These are phyloP conservation scores for Drosophila subquinaria DNA, from an alignment of 2,888 invertebrate genomes.

Conservation along the genomic window DNA sequence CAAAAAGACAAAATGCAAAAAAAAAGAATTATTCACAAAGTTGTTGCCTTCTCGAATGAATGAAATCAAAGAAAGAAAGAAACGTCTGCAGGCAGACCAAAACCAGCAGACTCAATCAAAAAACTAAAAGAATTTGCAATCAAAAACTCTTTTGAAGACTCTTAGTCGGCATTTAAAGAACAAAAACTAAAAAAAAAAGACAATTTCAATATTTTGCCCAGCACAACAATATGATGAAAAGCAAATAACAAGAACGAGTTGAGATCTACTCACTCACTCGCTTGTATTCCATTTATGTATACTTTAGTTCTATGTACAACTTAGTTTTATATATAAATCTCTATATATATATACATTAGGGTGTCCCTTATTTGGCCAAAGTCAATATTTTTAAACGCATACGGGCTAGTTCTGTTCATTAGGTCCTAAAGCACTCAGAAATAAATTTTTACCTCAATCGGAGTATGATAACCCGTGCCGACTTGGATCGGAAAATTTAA, in stretches of 20 bases:
- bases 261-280: conserved; percentile 46
- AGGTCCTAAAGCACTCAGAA: too few species aligned
- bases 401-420: too few species aligned
- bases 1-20: conserved; percentile 22
- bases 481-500: too few species aligned
- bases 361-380: too few species aligned
- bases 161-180: conserved; percentile 62
- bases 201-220: conserved; percentile 40
- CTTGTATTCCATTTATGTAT: conserved; percentile 69
- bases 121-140: conserved; percentile 43
- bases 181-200: conserved; percentile 18
- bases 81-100: conserved; percentile 77
- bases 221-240: conserved; percentile 40
- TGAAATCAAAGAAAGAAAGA: conserved; percentile 36
- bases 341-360: conserved; percentile 35
- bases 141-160: conserved; percentile 63
- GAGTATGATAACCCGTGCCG: too few species aligned
- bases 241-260: conserved; percentile 25
- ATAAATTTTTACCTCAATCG: too few species aligned
- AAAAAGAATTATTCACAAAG: conserved; percentile 34
- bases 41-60: conserved; percentile 65
- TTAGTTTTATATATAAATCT: conserved; percentile 50
- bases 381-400: too few species aligned
- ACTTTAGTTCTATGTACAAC: conserved; percentile 56
- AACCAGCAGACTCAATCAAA: conserved; percentile 63